Percentiles rank a stretch among this genome's conserved stretches.
These are phyloP conservation scores for Busseola fusca DNA, from an alignment of 2,888 invertebrate genomes.

Conservation along the genomic window DNA sequence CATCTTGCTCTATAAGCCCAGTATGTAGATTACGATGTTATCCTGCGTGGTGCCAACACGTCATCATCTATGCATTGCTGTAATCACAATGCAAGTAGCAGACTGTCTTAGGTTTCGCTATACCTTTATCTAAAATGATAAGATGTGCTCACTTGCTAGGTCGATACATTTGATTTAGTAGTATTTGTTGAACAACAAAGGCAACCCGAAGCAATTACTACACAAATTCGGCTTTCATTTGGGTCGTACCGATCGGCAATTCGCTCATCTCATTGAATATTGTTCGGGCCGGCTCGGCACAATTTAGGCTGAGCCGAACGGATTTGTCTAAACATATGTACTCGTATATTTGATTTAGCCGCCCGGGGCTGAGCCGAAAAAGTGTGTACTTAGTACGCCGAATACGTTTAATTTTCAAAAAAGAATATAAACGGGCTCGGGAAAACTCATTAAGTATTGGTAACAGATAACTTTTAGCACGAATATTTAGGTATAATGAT, in stretches of 20 bases:
- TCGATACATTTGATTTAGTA: background rate
- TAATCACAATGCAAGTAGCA: constrained; percentile 42
- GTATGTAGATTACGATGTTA: constrained; percentile 42
- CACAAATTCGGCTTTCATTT: no score
- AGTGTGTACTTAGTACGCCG: no score
- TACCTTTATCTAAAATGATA: background rate
- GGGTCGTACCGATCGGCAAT: background rate
- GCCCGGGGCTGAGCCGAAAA: no score
- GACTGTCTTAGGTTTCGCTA: background rate
- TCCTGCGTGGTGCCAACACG: constrained; percentile 1
- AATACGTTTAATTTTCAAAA: no score
- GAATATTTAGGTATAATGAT: no score
- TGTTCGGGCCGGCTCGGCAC: background rate
- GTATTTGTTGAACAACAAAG: background rate
- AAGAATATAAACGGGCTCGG: no score
- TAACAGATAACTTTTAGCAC: no score
- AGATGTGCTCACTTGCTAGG: background rate
- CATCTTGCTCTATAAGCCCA: background rate
- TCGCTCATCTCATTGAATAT: background rate
- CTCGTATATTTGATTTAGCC: no score
- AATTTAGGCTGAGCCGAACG: no score
- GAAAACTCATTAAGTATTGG: no score
- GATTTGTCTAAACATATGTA: no score
- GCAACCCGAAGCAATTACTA: background rate
- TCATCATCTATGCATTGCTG: constrained; percentile 54